These are phyloP conservation scores for Phallusia fumigata DNA, from an alignment of 23 tunicate species.

Conservation along the genomic window DNA sequence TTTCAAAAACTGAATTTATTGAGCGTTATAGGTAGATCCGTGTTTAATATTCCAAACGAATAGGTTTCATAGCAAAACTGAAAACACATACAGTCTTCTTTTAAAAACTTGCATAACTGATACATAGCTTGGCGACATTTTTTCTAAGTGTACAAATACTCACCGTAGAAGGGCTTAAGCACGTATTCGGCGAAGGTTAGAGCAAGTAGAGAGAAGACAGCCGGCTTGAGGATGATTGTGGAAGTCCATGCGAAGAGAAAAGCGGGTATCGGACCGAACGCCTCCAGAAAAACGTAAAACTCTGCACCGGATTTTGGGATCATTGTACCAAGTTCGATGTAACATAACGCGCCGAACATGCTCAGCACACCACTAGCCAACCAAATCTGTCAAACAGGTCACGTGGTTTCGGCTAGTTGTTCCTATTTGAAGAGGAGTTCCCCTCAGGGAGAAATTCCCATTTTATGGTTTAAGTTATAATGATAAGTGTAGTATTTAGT, in stretches of 20 bases:
- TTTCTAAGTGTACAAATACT: too few species aligned
- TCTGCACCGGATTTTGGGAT: conserved; percentile 93
- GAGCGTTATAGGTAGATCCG: too few species aligned
- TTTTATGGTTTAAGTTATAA: too few species aligned
- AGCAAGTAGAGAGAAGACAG: conserved; percentile 77
- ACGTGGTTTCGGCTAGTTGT: neutral
- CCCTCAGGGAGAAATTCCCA: too few species aligned
- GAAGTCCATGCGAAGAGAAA: conserved; percentile 93
- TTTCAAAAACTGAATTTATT: too few species aligned
- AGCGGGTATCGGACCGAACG: conserved; percentile 89
- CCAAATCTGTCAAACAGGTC: conserved; percentile 53
- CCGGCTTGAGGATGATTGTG: conserved; percentile 83
- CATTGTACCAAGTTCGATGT: conserved; percentile 93
- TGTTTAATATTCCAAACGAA: too few species aligned
- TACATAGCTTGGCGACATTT: too few species aligned
- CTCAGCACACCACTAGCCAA: conserved; percentile 79
- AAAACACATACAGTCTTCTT: too few species aligned
- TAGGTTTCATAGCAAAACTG: too few species aligned
- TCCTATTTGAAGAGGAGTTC: neutral
- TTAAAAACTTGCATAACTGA: too few species aligned
- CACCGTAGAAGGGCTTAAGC: conserved; percentile 34
- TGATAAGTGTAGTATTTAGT: too few species aligned
- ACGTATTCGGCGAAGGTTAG: conserved; percentile 91
- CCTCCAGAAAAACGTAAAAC: conserved; percentile 79
- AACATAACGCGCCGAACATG: conserved; percentile 79